These are phyloP conservation scores for Cybosia mesomella DNA, from an alignment of 2,888 invertebrate genomes.

Conservation along the genomic window DNA sequence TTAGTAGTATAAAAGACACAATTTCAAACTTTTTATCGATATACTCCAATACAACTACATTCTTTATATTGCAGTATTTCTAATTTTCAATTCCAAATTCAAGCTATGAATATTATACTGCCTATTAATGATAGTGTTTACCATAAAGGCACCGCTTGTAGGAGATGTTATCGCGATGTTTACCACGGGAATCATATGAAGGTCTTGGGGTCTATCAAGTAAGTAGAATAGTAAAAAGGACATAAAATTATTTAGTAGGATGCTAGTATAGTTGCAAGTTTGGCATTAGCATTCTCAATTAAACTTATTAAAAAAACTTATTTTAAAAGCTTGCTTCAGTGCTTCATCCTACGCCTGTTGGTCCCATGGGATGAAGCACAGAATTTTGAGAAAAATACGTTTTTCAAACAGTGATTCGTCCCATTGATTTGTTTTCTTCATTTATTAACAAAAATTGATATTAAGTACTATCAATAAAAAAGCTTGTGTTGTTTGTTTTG, in stretches of 20 bases:
- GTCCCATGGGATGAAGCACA: too few relatives aligned
- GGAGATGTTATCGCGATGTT: constrained; percentile 27
- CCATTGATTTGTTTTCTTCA: too few relatives aligned
- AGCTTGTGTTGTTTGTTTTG: too few relatives aligned
- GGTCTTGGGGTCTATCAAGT: constrained; percentile 28
- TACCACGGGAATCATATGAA: constrained; percentile 26
- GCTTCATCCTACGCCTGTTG: too few relatives aligned
- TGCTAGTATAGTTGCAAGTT: neutral
- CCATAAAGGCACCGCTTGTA: constrained; percentile 11
- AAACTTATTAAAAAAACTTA: too few relatives aligned
- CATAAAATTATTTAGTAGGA: neutral
- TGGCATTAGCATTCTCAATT: neutral
- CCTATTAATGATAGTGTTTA: constrained; percentile 20
- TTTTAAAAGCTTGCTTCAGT: too few relatives aligned
- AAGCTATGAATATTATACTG: neutral
- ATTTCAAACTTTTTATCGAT: too few relatives aligned
- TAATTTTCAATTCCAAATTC: neutral
- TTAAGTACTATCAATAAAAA: too few relatives aligned
- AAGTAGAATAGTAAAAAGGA: constrained; percentile 16
- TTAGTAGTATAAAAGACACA: too few relatives aligned
- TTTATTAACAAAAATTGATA: too few relatives aligned
- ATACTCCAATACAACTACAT: neutral
- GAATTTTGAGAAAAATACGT: too few relatives aligned
- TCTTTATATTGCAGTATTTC: neutral
- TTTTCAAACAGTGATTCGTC: too few relatives aligned